phyloP scores from a whole-genome alignment of 2,797 vertebrate genomes.

The Galago senegalensis region DNA sequence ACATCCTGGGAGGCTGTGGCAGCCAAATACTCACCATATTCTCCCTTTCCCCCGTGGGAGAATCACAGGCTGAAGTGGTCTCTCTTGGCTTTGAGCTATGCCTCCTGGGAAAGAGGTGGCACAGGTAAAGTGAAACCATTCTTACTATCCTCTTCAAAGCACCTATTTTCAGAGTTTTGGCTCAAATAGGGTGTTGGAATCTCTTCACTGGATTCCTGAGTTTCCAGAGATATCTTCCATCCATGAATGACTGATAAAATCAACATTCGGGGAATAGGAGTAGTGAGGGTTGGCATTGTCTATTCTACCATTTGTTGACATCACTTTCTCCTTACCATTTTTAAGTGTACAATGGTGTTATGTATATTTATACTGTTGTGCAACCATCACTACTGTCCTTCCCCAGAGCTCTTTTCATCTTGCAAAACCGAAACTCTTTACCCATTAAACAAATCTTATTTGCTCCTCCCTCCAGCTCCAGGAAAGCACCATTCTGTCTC shows the following conservation, averaged over 20 bases:
- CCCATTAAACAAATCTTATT: not conserved
- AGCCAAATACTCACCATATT: not conserved
- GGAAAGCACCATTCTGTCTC: not conserved
- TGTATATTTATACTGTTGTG: not conserved
- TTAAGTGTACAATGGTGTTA: not conserved
- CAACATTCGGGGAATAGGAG: not conserved
- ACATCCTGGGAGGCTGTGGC: not conserved
- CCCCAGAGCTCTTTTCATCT: not conserved
- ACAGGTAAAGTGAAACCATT: not conserved
- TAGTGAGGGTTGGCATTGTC: not conserved
- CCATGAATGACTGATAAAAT: not conserved
- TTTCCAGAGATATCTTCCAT: not conserved
- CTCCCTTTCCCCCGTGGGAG: not conserved
- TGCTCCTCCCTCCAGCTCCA: not conserved
- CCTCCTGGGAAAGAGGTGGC: not conserved
- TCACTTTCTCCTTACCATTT: not conserved
- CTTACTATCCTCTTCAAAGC: not conserved
- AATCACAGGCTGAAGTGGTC: not conserved
- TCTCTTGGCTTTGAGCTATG: not conserved
- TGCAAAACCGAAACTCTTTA: not conserved
- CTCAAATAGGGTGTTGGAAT: not conserved
- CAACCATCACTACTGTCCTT: not conserved
- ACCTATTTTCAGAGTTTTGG: not conserved
- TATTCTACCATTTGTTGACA: not conserved
- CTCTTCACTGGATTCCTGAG: not conserved